Evolutionary conservation across 2,113 vertebrate species (phyloP).

Genomic region (Sigmodon hispidus): DNA sequence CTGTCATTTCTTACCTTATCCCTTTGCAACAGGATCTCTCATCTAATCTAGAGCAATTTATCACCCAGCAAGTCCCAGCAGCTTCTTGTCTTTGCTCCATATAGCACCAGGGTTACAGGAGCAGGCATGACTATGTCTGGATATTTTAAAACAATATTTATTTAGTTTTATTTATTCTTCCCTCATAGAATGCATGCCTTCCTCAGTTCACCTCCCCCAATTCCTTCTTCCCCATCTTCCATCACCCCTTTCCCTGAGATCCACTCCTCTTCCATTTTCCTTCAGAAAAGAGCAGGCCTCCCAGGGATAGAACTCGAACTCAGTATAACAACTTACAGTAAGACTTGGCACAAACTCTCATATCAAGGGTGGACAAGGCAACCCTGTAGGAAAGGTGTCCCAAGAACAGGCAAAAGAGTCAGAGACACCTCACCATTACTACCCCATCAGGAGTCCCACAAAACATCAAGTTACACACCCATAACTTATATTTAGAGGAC

Average conservation of each 20-base stretch:
- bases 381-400: not conserved
- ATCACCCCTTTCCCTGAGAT: not conserved
- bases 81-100: not conserved
- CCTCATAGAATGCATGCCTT: too few relatives aligned
- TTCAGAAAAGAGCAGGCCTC: not conserved
- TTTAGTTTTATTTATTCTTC: too few relatives aligned
- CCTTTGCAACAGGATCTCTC: not conserved
- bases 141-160: too few relatives aligned
- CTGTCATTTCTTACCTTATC: not conserved
- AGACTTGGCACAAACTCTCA: not conserved
- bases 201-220: too few relatives aligned
- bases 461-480: not conserved
- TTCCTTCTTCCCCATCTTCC: too few relatives aligned
- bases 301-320: not conserved
- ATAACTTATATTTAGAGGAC: not conserved
- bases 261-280: not conserved
- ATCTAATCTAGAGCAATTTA: too few relatives aligned
- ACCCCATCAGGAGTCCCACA: not conserved
- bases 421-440: not conserved
- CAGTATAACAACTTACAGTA: not conserved
- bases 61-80: not conserved
- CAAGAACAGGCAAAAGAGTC: not conserved
- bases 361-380: not conserved
- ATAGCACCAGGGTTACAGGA: not conserved
- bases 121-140: not conserved